Conservation (phyloP, 2,797 vertebrate species). For the Schizopygopsis malacanthus region DNA sequence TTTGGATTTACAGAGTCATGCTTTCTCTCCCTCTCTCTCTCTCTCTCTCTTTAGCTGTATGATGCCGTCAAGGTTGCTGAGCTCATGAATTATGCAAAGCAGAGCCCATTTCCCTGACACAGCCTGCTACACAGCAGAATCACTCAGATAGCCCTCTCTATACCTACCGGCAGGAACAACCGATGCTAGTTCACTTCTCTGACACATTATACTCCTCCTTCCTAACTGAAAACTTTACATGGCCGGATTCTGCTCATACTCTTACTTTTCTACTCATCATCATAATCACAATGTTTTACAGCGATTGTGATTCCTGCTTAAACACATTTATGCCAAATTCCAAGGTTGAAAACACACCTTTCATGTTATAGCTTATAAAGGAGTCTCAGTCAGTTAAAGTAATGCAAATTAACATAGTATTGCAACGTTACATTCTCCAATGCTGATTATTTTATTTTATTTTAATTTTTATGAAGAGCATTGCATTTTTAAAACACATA, state of each 20-base stretch:
- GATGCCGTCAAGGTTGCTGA: constrained; percentile 34
- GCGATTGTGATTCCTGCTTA: background rate
- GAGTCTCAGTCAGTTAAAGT: background rate
- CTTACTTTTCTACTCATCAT: background rate
- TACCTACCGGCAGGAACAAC: constrained; percentile 7
- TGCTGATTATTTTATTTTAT: background rate
- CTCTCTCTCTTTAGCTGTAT: background rate
- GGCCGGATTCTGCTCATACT: background rate
- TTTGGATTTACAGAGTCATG: background rate
- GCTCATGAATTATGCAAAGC: constrained; percentile 55
- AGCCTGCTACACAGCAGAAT: constrained; percentile 26
- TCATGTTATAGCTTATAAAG: background rate
- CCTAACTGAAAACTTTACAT: background rate
- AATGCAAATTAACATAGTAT: background rate
- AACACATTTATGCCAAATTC: background rate
- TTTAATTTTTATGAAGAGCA: background rate
- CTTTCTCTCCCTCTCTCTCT: background rate
- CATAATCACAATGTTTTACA: background rate
- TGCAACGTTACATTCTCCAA: too few species aligned
- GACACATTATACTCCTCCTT: background rate
- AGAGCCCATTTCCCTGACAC: constrained; percentile 48
- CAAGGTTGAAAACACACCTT: background rate
- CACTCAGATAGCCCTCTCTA: constrained; percentile 13
- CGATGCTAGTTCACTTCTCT: background rate
- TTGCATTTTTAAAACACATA: background rate